Evolutionary conservation across 2,888 invertebrate species (phyloP).

Genomic region (Silvanus unidentatus): DNA sequence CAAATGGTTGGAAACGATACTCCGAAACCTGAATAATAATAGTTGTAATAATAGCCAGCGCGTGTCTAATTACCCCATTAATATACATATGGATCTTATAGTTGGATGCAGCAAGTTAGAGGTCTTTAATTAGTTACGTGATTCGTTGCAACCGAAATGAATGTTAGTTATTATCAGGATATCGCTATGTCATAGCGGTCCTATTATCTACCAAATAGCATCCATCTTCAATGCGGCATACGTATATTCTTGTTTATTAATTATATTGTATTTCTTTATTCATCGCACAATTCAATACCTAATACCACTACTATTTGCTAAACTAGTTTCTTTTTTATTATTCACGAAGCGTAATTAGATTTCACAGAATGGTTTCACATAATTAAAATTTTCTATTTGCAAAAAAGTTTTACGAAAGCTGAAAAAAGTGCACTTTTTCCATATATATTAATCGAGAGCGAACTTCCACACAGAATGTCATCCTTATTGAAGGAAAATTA

Average conservation of each 20-base stretch:
- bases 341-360: too few relatives aligned
- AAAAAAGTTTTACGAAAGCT: too few relatives aligned
- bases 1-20: too few relatives aligned
- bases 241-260: background rate
- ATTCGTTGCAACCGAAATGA: slow-evolving; percentile 33
- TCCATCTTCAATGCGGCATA: slow-evolving; percentile 1
- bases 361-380: too few relatives aligned
- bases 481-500: slow-evolving; percentile 2
- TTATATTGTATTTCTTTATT: background rate
- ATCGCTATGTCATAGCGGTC: slow-evolving; percentile 5
- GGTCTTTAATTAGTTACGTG: slow-evolving; percentile 37
- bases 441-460: too few relatives aligned
- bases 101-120: slow-evolving; percentile 13
- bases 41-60: slow-evolving; percentile 26
- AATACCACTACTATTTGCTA: background rate
- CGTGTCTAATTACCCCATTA: slow-evolving; percentile 36
- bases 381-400: too few relatives aligned
- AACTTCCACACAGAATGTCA: background rate
- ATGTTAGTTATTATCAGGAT: slow-evolving; percentile 24
- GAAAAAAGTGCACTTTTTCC: too few relatives aligned
- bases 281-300: too few relatives aligned
- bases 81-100: slow-evolving; percentile 26
- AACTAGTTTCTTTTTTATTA: slow-evolving; percentile 1
- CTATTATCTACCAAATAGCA: background rate
- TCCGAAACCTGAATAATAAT: slow-evolving; percentile 16